These are phyloP conservation scores for Leptinotarsa tumamoca DNA, from an alignment of 2,888 invertebrate genomes.

Conservation along the genomic window DNA sequence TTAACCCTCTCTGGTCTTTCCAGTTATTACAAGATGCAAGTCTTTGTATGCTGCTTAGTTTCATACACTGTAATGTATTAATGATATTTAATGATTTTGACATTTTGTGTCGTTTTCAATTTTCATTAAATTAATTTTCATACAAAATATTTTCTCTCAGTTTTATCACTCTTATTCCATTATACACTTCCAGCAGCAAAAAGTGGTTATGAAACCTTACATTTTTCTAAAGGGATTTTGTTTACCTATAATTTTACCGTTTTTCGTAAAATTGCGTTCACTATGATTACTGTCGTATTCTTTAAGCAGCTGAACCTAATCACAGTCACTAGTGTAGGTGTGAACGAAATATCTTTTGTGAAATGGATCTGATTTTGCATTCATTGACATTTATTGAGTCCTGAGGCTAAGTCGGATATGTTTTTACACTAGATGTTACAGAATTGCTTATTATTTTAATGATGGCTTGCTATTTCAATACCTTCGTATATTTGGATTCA, in stretches of 20 bases:
- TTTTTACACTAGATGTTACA: constrained; percentile 9
- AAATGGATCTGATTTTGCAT: constrained; percentile 5
- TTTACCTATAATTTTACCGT: background rate
- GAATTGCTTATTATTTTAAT: constrained; percentile 9
- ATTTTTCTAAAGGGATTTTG: no score
- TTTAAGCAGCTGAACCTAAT: constrained; percentile 5
- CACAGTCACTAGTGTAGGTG: constrained; percentile 14
- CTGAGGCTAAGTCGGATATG: background rate
- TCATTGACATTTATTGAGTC: constrained; percentile 20
- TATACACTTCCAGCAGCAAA: no score
- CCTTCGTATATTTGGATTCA: background rate
- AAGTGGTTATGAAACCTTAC: no score
- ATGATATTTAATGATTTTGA: no score
- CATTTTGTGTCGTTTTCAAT: no score
- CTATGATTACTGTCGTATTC: constrained; percentile 1
- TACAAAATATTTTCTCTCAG: no score
- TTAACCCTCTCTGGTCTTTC: no score
- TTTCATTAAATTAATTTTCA: no score
- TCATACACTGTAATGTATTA: no score
- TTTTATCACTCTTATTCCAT: no score
- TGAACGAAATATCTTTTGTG: constrained; percentile 13
- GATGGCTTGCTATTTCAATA: constrained; percentile 9
- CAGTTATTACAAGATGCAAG: no score
- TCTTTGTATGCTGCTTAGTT: no score
- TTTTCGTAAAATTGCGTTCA: background rate